Percentiles rank a stretch among this genome's conserved stretches.
phyloP scores from a whole-genome alignment of 1,140 invertebrate species.

The Bombyx mori region DNA sequence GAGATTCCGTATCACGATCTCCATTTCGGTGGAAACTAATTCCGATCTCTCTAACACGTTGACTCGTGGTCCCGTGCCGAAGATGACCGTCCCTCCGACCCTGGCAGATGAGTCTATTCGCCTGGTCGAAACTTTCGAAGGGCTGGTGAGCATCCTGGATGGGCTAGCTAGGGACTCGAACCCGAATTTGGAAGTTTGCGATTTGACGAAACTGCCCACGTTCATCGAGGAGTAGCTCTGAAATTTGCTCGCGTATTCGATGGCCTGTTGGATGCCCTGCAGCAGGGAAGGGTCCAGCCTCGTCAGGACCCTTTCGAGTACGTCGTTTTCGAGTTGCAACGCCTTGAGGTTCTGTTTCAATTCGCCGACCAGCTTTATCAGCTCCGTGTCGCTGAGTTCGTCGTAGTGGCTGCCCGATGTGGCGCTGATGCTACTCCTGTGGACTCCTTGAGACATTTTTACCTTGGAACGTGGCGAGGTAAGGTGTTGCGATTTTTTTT shows the following conservation, averaged over 20 bases:
- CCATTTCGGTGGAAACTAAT: conserved; percentile 62
- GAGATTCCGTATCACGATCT: conserved; percentile 47
- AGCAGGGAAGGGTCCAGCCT: conserved; percentile 51
- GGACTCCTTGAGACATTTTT: conserved; percentile 10
- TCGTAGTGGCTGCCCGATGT: conserved; percentile 40
- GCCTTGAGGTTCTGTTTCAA: conserved; percentile 45
- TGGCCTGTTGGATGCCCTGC: conserved; percentile 51
- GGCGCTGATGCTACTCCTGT: conserved; percentile 40
- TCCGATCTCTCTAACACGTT: conserved; percentile 61
- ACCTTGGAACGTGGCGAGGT: neutral
- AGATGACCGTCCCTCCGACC: conserved; percentile 40
- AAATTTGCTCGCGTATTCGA: conserved; percentile 52
- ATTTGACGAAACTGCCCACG: conserved; percentile 42
- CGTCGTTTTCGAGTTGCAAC: conserved; percentile 52
- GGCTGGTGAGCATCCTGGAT: conserved; percentile 45
- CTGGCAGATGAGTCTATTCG: conserved; percentile 47
- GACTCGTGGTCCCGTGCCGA: conserved; percentile 42
- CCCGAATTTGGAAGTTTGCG: conserved; percentile 40
- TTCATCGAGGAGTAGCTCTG: conserved; percentile 35
- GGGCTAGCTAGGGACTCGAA: conserved; percentile 38
- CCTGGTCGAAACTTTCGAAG: conserved; percentile 41
- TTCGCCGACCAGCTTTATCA: conserved; percentile 46
- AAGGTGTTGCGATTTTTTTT: no score
- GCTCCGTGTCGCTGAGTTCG: conserved; percentile 46
- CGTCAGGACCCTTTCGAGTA: conserved; percentile 52